phyloP scores from a whole-genome alignment of 2,113 vertebrate genomes.

The Leptocoma aspasia region DNA sequence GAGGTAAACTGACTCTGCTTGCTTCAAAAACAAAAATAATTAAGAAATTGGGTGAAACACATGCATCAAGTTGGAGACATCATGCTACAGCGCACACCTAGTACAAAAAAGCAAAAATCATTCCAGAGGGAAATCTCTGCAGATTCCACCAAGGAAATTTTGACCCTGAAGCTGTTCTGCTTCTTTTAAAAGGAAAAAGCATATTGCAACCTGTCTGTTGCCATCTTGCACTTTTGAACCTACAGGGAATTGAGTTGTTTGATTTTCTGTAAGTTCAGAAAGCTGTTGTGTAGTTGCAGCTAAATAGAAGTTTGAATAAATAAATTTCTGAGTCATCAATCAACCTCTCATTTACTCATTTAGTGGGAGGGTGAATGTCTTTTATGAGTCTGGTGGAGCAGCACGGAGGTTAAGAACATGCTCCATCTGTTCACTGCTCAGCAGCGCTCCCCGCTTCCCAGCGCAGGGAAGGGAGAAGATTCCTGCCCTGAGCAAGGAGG shows the following conservation, averaged over 20 bases:
- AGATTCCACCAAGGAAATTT: background rate
- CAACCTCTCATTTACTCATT: conserved; percentile 35
- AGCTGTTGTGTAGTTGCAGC: background rate
- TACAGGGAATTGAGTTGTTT: background rate
- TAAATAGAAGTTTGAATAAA: background rate
- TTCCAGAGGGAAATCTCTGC: background rate
- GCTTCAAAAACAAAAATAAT: background rate
- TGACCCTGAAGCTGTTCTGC: background rate
- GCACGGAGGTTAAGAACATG: background rate
- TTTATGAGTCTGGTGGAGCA: background rate
- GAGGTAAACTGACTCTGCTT: background rate
- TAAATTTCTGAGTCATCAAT: conserved; percentile 29
- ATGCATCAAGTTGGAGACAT: background rate
- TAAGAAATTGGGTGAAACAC: background rate
- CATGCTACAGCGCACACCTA: background rate
- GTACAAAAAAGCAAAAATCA: background rate
- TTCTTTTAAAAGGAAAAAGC: background rate
- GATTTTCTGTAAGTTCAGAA: background rate
- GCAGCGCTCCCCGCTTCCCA: background rate
- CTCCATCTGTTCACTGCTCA: background rate
- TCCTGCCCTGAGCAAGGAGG: background rate
- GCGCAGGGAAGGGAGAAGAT: background rate
- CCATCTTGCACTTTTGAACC: background rate
- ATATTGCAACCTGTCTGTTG: background rate
- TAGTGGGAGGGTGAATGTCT: background rate